phyloP scores from a whole-genome alignment of 2,888 invertebrate species.

The Branchellion lobata region DNA sequence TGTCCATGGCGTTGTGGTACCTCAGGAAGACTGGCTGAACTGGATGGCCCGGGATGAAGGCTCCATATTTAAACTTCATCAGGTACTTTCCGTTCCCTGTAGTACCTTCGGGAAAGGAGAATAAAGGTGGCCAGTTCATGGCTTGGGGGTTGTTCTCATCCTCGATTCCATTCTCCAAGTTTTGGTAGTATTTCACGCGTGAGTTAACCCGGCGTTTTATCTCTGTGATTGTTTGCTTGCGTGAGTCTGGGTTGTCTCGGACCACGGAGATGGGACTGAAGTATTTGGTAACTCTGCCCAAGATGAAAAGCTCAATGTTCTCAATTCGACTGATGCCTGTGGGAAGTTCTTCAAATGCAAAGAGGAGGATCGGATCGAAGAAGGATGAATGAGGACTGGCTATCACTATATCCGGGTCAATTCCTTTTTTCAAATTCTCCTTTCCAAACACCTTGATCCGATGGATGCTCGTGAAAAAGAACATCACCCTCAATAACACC shows the following conservation, averaged over 20 bases:
- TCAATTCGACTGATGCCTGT: slow-evolving; percentile 86
- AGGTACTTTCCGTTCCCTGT: slow-evolving; percentile 89
- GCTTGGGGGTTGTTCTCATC: background rate
- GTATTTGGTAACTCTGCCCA: slow-evolving; percentile 86
- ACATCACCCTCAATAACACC: slow-evolving; percentile 65
- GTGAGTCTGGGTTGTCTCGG: slow-evolving; percentile 86
- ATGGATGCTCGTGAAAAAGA: slow-evolving; percentile 79
- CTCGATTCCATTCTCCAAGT: background rate
- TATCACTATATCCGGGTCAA: slow-evolving; percentile 53
- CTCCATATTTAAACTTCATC: slow-evolving; percentile 65
- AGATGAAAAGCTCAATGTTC: slow-evolving; percentile 76
- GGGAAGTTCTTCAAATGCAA: slow-evolving; percentile 77
- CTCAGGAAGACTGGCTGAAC: slow-evolving; percentile 88
- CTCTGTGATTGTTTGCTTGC: slow-evolving; percentile 84
- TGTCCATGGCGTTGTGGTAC: slow-evolving; percentile 77
- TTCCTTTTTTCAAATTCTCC: slow-evolving; percentile 32
- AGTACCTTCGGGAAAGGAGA: slow-evolving; percentile 93
- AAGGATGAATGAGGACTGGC: slow-evolving; percentile 84
- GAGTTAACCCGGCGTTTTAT: slow-evolving; percentile 67
- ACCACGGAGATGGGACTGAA: slow-evolving; percentile 92
- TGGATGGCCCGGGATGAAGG: slow-evolving; percentile 91
- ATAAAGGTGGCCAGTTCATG: slow-evolving; percentile 84
- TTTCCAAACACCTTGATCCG: slow-evolving; percentile 75
- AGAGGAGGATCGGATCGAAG: slow-evolving; percentile 78
- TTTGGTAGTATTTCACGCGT: background rate